Evolutionary conservation across 2,888 invertebrate genomes (phyloP), one percentile per base, ranked within the genome.

Genomic region (Eupithecia inturbata): DNA sequence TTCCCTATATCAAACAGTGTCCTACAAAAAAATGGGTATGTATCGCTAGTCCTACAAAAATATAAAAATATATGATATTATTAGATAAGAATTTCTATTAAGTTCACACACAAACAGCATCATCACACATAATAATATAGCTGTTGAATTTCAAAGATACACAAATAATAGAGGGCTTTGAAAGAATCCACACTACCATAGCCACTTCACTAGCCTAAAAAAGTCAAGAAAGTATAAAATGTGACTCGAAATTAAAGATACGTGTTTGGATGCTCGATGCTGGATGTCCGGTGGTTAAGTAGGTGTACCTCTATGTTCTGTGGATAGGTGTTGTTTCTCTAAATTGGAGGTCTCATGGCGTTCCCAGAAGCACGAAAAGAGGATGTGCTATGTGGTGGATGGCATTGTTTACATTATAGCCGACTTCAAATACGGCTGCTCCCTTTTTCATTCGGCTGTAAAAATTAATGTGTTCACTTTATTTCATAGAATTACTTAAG

Each of bases 191-290:
- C 16, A 39, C 39, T 57, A 26, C 3, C 26, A 57, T 14, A 57
- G 12, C 57, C 57, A 53, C 3, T 26, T 57, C 3, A 53, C 10
- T 10, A 26, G 39, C 7, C 22, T 14, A 83, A 86, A 89, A 88
- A 89, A 83, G 87, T 85, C 80, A 84, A 83, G 83, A 84, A 84
- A 83, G 83, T 84, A 88, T 90, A 90, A 90, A 90, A 73, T 80
- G 81, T 81, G 82, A 87, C 82, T 83, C 82, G 49, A 86, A 90
- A 91, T 88, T 85, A 90, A 83, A 84, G 90, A 88, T 86, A 84
- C 82, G 85, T 81, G 83, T 81, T 82, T 83, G 80, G 80, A 78
- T 83, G 26, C 57, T 57, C 12, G 3, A 53, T 53, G 26, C 26
- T 14, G 5, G 22, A 57, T 26, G 57, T 57, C 57, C 57, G 57